Evolutionary conservation across 2,113 vertebrate genomes (phyloP), one percentile per base, ranked within the genome.

Genomic region (Pluvianellus socialis): DNA sequence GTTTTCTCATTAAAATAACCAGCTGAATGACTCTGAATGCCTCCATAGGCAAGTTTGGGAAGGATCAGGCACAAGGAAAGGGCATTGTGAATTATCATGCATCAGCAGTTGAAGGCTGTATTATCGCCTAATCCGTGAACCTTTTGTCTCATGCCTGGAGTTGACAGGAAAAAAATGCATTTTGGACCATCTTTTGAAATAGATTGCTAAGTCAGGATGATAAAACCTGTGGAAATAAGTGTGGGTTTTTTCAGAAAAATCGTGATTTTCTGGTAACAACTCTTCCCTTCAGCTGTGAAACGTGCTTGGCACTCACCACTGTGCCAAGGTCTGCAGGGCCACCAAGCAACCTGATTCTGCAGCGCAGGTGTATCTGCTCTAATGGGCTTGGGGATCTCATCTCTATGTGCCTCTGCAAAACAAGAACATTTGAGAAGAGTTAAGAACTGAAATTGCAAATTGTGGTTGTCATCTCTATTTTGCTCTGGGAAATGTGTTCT

Each of bases 1-100:
- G 50, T 70, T 97, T 88, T 70, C 27, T 80, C 20, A 85, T 86
- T 58, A 90, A 92, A 87, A 83, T 44, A 87, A 92, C 35, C 55
- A 85, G 55, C 61, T 76, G 52, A 75, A 53, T 21, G 47, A 35
- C 68, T 63, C 87, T 47, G 58, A 77, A 44, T 76, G 44, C 79
- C 88, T 92, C 62, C 55, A 28, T 17, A 58, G 56, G 74, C 3
- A 4, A 56, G 27, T 26, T 30, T 45, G 65, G 88, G 62, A 79
- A 83, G 74, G 50, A 68, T 71, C 27, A 42, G 1, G 4, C 40
- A 40, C n/a, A 62, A n/a, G 52, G 53, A 49, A 83, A 62, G 30
- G 33, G 23, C 66, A 20, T 56, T 86, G 61, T 18, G 59, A 89
- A 70, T 30, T 49, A 47, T 58, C 42, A 38, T 42, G 40, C 44